Percentiles rank a stretch among this genome's conserved stretches.
Evolutionary conservation across 2,113 vertebrate genomes (phyloP).

Genomic region (Otus sunia): DNA sequence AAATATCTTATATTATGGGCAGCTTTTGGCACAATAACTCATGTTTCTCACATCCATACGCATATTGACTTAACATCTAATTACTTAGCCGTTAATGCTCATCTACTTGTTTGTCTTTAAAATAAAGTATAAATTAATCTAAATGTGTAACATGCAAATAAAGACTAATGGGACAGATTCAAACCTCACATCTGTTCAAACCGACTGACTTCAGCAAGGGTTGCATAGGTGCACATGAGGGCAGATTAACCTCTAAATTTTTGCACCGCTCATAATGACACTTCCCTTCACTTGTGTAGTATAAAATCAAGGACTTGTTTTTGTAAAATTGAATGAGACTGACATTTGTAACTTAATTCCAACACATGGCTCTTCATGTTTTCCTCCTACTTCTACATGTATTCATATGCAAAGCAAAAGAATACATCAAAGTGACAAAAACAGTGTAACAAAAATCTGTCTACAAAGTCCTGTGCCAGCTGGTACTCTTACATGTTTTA

Average conservation of each 20-base stretch:
- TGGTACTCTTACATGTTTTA: constrained; percentile 42
- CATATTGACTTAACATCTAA: background rate
- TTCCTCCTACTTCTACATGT: background rate
- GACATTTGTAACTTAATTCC: background rate
- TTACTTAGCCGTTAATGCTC: background rate
- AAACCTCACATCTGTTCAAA: background rate
- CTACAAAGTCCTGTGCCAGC: background rate
- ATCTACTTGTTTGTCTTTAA: background rate
- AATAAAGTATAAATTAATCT: background rate
- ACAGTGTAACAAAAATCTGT: background rate
- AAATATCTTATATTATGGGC: background rate
- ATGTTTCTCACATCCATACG: background rate
- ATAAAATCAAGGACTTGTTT: background rate
- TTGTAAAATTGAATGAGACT: background rate
- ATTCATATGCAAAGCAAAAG: background rate
- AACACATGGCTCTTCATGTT: background rate
- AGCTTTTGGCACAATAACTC: background rate
- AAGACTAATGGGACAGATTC: background rate
- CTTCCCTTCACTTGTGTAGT: background rate
- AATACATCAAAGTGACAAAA: constrained; percentile 52
- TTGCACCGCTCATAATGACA: background rate
- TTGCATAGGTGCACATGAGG: background rate
- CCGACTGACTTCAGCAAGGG: background rate
- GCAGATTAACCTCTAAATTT: background rate
- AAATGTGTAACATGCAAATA: background rate